Base-by-base conservation (phyloP, 2,113 vertebrate species). In the Bos taurus region DNA sequence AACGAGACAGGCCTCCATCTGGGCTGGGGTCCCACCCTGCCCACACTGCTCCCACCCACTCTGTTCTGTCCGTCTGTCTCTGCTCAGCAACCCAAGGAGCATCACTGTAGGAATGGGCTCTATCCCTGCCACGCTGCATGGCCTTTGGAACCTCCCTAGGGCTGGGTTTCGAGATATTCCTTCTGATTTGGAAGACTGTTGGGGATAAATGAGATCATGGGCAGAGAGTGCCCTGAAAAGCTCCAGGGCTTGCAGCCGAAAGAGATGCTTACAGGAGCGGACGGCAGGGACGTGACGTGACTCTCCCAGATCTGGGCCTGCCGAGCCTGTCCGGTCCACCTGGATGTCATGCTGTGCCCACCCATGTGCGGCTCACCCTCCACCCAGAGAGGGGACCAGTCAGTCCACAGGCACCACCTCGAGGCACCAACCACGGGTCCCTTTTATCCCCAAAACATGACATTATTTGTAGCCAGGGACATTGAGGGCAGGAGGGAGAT, bases 231-330 rank as follows among this genome's bases (percentile, higher is more conserved):
- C 83, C 64, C 33, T 40, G 23, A 40, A 28, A 64, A n/a, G 89
- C 82, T 28, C 21, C 1, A 23, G 85, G 90, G 90, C 30, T 57
- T 7, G n/a, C 43, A 6, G 2, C 60, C 1, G 0, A 59, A 43
- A 50, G 33, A 94, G 46, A 60, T 15, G 33, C 15, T 23, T 33
- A 30, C 56, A 15, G 43, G 59, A 74, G 26, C 30, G 21, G n/a
- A n/a, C 1, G 0, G n/a, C 4, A 5, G 48, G 30, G 89, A 30
- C 8, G 0, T 2, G 0, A 12, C 0, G 25, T 23, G 13, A 25
- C 48, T 28, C 33, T 26, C 60, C 64, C 17, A 19, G 64, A 40
- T 43, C 50, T 17, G 40, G 23, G 71, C 89, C 48, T 33, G 48
- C 19, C 1, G 9, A 8, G 10, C 48, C 91, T 56, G 54, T 40